Evolutionary conservation across 2,888 invertebrate genomes (phyloP).

Genomic region (Napeogenes sylphis): DNA sequence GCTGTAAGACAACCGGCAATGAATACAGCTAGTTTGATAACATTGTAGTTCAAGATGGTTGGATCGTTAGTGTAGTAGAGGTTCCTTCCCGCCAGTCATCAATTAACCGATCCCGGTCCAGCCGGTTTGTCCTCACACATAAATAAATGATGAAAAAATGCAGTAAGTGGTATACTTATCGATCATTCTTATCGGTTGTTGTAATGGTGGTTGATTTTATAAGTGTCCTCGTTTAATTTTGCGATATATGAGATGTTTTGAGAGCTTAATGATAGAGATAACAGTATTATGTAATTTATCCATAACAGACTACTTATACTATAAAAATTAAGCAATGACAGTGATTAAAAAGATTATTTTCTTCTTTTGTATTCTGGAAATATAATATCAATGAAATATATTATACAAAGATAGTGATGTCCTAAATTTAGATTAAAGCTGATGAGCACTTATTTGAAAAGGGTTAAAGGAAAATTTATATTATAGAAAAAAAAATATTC

Average conservation of each 20-base stretch:
- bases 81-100: constrained; percentile 44
- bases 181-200: constrained; percentile 24
- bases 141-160: constrained; percentile 26
- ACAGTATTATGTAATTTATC: too few species aligned
- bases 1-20: constrained; percentile 3
- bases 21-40: constrained; percentile 4
- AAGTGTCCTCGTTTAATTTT: constrained; percentile 16
- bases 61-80: constrained; percentile 16
- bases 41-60: neutral
- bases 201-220: constrained; percentile 23
- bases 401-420: too few species aligned
- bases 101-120: constrained; percentile 49
- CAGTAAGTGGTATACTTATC: constrained; percentile 25
- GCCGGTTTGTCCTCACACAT: constrained; percentile 24
- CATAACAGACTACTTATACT: too few species aligned
- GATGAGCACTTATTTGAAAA: too few species aligned
- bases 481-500: too few species aligned
- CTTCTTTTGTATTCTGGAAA: too few species aligned
- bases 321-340: too few species aligned
- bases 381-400: too few species aligned
- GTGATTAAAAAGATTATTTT: too few species aligned
- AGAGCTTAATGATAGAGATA: neutral
- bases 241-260: constrained; percentile 6
- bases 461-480: too few species aligned
- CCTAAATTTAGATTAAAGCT: too few species aligned